Percentiles rank a stretch among this genome's conserved stretches.
phyloP scores from a whole-genome alignment of 2,888 invertebrate species.

The Bugulina stolonifera region DNA sequence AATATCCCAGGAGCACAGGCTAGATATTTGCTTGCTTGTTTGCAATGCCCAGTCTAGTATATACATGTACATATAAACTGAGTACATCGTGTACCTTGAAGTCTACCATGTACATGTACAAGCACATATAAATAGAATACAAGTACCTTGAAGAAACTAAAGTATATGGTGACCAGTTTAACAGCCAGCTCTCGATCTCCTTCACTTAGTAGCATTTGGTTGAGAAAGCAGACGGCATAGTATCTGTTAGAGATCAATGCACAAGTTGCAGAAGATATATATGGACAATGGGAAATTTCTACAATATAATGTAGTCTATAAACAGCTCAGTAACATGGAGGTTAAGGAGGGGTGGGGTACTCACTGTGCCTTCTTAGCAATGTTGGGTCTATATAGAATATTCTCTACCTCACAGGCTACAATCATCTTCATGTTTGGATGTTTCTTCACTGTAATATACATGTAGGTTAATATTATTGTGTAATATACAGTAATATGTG shows the following conservation, averaged over 20 bases:
- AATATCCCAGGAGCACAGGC: too few species aligned
- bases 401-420: constrained; percentile 83
- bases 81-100: too few species aligned
- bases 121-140: constrained; percentile 35
- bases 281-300: too few species aligned
- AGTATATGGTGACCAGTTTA: constrained; percentile 81
- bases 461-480: too few species aligned
- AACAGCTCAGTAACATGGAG: too few species aligned
- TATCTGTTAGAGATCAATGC: constrained; percentile 38
- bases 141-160: constrained; percentile 88
- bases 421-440: constrained; percentile 85
- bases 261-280: too few species aligned
- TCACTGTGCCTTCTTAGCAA: constrained; percentile 78
- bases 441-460: constrained; percentile 61
- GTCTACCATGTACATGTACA: not conserved
- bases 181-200: constrained; percentile 72
- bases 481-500: too few species aligned
- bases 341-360: constrained; percentile 37
- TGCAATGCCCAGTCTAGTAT: too few species aligned
- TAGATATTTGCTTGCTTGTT: too few species aligned
- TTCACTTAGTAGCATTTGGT: constrained; percentile 70
- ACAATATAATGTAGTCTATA: too few species aligned
- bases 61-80: too few species aligned
- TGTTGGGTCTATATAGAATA: constrained; percentile 73
- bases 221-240: constrained; percentile 84